These are phyloP conservation scores for Rhinogobius similis DNA, from an alignment of 2,113 vertebrate species.

Conservation along the genomic window DNA sequence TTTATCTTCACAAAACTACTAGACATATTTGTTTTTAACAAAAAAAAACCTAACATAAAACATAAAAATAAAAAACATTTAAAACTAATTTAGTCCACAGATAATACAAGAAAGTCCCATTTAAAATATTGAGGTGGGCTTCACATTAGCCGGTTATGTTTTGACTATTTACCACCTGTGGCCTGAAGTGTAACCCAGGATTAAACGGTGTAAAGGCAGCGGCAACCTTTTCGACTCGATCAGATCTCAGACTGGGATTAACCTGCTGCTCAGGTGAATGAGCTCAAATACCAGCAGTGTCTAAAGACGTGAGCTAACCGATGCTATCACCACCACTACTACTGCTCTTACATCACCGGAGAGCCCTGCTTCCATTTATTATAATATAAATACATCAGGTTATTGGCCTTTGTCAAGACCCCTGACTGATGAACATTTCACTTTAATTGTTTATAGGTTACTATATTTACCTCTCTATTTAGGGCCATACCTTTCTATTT, in stretches of 20 bases:
- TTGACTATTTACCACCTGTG: not conserved
- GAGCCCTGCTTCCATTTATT: too few relatives aligned
- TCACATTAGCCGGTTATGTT: not conserved
- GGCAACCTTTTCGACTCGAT: conserved; percentile 14
- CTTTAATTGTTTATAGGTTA: too few relatives aligned
- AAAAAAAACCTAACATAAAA: not conserved
- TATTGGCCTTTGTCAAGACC: too few relatives aligned
- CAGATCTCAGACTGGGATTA: conserved; percentile 27
- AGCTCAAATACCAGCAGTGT: conserved; percentile 27
- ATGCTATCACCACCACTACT: conserved; percentile 39
- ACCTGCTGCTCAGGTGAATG: not conserved
- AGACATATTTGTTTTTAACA: not conserved
- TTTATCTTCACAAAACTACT: too few relatives aligned
- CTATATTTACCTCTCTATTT: too few relatives aligned
- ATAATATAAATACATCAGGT: too few relatives aligned
- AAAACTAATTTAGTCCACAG: not conserved
- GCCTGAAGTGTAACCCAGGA: not conserved
- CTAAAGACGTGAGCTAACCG: not conserved
- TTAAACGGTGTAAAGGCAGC: conserved; percentile 15
- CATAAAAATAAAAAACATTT: not conserved
- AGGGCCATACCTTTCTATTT: too few relatives aligned
- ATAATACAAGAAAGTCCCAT: not conserved
- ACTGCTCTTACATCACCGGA: not conserved
- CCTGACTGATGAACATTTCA: too few relatives aligned
- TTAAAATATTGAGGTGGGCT: not conserved